Base-by-base conservation (phyloP, 2,797 vertebrate genomes). In the Semotilus atromaculatus region DNA sequence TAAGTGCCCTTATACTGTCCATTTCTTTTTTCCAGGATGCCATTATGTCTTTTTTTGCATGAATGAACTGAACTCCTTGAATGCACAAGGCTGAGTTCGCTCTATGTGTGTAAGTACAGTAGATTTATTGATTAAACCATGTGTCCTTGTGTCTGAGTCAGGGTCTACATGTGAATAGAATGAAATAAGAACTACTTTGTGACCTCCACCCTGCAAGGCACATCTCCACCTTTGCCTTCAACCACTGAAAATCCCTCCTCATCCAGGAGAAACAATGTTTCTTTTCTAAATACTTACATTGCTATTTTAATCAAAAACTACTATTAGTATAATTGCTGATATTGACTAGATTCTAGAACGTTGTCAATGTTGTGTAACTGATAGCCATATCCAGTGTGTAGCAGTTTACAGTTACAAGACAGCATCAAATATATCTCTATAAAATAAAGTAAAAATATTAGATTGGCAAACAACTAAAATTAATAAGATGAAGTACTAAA, bases 141-240 rank as follows among this genome's bases (percentile, higher is more conserved):
- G 64, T 84, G 80, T 86, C 86, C 85, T 85, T 85, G 86, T 43
- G 82, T 34, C 68, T 64, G 62, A 70, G 34, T 80, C 64, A 70
- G 45, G 13, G 64, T 86, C 77, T 70, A 82, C 73, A 86, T 86
- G 55, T 72, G 81, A 87, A 83, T 75, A 75, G 58, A 62, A 81
- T 85, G 83, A 62, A 21, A 73, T 76, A 67, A 85, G 53, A 48
- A 73, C 62, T 14, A 38, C 70, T 60, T 18, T 55, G 36, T 86
- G 78, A 87, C 81, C 78, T 86, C 72, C 72, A 86, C 73, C 48
- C 75, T 43, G 38, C 76, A n/a, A 66, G 40, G 34, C 38, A 40
- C 18, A 40, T 60, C 53, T 78, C 67, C 10, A n/a, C 31, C n/a
- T 72, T 45, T 40, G 51, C 5, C 19, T 43, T 31, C 19, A 38